Base-by-base conservation (phyloP, 1,140 invertebrate genomes). In the Drosophila pallidifrons region DNA sequence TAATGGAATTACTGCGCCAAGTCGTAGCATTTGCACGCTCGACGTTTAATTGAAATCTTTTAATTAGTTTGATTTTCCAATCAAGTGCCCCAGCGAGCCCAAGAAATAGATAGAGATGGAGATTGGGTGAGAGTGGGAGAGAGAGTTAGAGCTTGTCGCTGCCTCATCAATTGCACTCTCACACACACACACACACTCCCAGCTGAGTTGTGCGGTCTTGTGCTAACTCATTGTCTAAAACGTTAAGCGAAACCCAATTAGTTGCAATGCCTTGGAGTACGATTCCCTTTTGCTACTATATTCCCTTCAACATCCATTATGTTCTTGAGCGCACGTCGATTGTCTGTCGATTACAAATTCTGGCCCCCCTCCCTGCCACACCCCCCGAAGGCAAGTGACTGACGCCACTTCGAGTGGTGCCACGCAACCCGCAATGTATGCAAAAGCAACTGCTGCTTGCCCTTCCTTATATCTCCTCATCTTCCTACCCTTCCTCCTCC, bases 11-110 rank as follows among this genome's bases (percentile, higher is more conserved):
- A 87, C 79, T 65, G 72, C 69, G 71, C 75, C 82, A 74, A 51
- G 67, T 64, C 16, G 52, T 64, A 63, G 55, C 69, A 77, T 66
- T 81, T 59, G 70, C 77, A 71, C 46, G 80, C 72, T 82, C 77
- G 57, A 73, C 81, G 63, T 89, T 91, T 91, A 91, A 91, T 91
- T 91, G 88, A 91, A 91, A 91, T 91, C 83, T 88, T 91, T 91
- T 91, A 91, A 91, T 91, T 91, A 91, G 88, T 89, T 91, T 91
- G 88, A 91, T 91, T 91, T 90, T 90, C 79, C 87, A 90, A 90
- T 90, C 86, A 90, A 90, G 87, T 82, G 81, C 76, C 67, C 76
- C 46, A 61, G 58, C 71, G 82, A 83, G 66, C 81, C 61, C 65
- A 65, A 77, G 43, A 60, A 20, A 16, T 8, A 41, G 30, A 38